Evolutionary conservation across 2,888 invertebrate species (phyloP), one percentile per base, ranked within the genome.

Genomic region (Heliconius ismenius): DNA sequence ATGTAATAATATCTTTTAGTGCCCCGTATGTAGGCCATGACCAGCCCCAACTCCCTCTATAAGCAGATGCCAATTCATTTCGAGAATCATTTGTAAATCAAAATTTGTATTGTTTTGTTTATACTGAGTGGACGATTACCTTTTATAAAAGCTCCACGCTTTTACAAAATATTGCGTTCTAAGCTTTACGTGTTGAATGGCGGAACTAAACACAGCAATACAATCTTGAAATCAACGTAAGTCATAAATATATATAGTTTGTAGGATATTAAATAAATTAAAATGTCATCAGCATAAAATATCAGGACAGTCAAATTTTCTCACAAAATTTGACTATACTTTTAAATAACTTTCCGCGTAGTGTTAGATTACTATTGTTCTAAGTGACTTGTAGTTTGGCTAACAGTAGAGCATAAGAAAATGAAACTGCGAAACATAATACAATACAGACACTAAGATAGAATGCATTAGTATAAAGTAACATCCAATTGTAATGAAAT

Each of bases 1-100:
- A 15, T n/a, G 58, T 58, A 70, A 70, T 54, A 70, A 58, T 58
- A 70, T 70, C 15, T 70, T 70, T 70, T 70, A 70, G 3, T 70
- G 70, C n/a, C n/a, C 3, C 70, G n/a, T 36, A 58, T 70, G 18
- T 70, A 32, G 70, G 58, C 32, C 70, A 70, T 58, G 58, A 70
- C 70, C 70, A 70, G 32, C 32, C 70, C 28, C 49, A 58, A 70
- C 36, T 36, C 58, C 70, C 54, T 54, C 28, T n/a, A 54, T 69
- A 32, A 54, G 3, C 32, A 28, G 21, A 58, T 32, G 13, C 32
- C 11, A 15, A 24, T 70, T 28, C 13, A 32, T 58, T 54, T 7
- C 39, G 24, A 32, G 63, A 10, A 28, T 43, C 39, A 24, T 67
- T 62, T 67, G n/a, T 39, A 24, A 65, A 65, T 65, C 36, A 65